Evolutionary conservation across 1,140 invertebrate species (phyloP).

Genomic region (Papilio helenus): DNA sequence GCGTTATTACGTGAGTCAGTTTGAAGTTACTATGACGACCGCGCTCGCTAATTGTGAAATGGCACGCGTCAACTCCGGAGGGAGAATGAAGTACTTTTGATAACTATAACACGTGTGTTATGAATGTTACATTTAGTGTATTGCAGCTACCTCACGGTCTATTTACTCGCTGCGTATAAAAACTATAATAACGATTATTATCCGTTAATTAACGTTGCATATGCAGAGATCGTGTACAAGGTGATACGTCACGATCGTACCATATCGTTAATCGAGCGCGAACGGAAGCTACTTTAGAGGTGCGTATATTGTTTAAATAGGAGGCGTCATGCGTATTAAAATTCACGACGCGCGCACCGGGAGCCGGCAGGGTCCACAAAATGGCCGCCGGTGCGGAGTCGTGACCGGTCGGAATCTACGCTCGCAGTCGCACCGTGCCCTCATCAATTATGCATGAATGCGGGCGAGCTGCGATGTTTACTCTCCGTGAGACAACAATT

Average conservation of each 20-base stretch:
- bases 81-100: conserved; percentile 70
- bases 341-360: conserved; percentile 66
- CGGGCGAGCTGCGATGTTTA: conserved; percentile 78
- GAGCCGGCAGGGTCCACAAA: conserved; percentile 73
- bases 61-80: conserved; percentile 44
- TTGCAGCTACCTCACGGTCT: conserved; percentile 71
- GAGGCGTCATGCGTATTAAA: conserved; percentile 65
- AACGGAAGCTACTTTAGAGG: conserved; percentile 57
- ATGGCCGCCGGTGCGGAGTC: conserved; percentile 77
- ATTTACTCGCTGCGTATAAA: conserved; percentile 73
- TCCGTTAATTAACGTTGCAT: conserved; percentile 70
- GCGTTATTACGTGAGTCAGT: conserved; percentile 33
- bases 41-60: conserved; percentile 50
- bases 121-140: conserved; percentile 69
- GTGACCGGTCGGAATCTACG: conserved; percentile 79
- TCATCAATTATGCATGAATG: conserved; percentile 82
- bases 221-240: conserved; percentile 54
- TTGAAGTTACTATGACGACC: not conserved
- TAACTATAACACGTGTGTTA: conserved; percentile 64
- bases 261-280: conserved; percentile 52
- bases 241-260: conserved; percentile 58
- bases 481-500: conserved; percentile 80
- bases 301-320: conserved; percentile 47
- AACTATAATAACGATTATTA: conserved; percentile 74
- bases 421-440: conserved; percentile 70